A percentile compares a stretch with the other conserved stretches of the same genome.
These are phyloP conservation scores for Catharus ustulatus DNA, from an alignment of 2,797 vertebrate genomes.

Conservation along the genomic window DNA sequence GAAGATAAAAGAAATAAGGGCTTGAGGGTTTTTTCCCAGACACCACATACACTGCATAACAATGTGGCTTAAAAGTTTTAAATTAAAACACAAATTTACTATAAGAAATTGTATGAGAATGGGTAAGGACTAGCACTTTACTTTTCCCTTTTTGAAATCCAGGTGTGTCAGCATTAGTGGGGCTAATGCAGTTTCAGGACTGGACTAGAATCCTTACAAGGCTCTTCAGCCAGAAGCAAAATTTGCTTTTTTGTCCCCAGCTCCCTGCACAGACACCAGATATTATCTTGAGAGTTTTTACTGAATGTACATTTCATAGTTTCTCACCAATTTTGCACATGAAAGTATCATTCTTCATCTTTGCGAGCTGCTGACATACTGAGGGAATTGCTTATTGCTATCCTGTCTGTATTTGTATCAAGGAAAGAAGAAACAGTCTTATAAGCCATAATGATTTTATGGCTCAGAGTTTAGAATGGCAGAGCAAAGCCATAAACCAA, in stretches of 20 bases:
- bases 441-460: background rate
- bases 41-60: background rate
- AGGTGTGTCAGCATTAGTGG: background rate
- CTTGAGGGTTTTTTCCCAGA: background rate
- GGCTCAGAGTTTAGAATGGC: background rate
- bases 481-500: background rate
- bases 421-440: background rate
- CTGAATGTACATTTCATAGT: background rate
- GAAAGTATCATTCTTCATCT: background rate
- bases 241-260: background rate
- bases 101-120: background rate
- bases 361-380: background rate
- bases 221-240: conserved; percentile 3
- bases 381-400: background rate
- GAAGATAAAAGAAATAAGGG: background rate
- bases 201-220: background rate
- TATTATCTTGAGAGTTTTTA: background rate
- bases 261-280: background rate
- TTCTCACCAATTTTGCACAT: background rate
- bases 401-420: background rate
- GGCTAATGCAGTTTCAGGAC: background rate
- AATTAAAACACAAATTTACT: background rate
- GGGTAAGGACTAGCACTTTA: background rate
- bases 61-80: background rate
- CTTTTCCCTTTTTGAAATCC: background rate